These are phyloP conservation scores for Thysanoteuthis rhombus DNA, from an alignment of 2,888 invertebrate species.

Conservation along the genomic window DNA sequence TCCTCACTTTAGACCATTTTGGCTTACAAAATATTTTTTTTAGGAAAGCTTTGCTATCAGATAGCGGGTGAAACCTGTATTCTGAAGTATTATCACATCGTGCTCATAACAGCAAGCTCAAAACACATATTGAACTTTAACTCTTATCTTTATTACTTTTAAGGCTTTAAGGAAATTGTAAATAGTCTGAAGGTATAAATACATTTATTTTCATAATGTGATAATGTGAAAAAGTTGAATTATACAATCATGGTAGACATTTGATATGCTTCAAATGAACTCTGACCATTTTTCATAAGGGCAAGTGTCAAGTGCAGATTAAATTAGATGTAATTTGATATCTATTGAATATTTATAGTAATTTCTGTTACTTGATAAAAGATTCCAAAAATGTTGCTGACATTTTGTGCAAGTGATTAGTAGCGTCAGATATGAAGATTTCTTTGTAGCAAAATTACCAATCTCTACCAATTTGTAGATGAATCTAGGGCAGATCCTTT, in stretches of 20 bases:
- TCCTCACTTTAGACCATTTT: too few species aligned
- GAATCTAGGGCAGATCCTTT: too few species aligned
- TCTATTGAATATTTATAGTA: too few species aligned
- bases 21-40: too few species aligned
- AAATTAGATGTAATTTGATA: too few species aligned
- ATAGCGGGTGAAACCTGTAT: background rate
- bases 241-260: background rate
- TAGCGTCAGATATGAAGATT: too few species aligned
- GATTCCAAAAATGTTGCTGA: too few species aligned
- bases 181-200: background rate
- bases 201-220: background rate
- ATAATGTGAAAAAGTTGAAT: background rate
- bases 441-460: too few species aligned
- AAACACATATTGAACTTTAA: background rate
- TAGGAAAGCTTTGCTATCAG: too few species aligned
- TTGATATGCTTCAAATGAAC: background rate
- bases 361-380: too few species aligned
- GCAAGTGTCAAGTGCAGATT: background rate
- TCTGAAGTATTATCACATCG: background rate
- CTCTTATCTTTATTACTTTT: background rate
- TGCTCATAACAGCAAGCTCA: background rate
- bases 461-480: too few species aligned
- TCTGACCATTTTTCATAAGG: background rate
- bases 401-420: too few species aligned
- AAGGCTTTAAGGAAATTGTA: background rate